These are phyloP conservation scores for Apogon talboti DNA, from an alignment of 2,797 vertebrate species.

Conservation along the genomic window DNA sequence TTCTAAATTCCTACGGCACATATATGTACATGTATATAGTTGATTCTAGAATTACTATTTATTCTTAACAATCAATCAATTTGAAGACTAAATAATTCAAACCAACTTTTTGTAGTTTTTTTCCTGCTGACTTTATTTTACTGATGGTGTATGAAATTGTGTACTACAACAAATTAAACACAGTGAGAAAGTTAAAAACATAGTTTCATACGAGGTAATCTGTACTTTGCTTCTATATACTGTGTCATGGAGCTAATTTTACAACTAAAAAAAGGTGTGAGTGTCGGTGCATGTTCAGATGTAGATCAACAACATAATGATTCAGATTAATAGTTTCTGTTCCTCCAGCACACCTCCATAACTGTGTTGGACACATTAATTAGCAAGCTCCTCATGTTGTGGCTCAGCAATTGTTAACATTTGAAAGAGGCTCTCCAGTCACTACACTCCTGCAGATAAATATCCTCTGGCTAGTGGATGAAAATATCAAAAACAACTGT, in stretches of 20 bases:
- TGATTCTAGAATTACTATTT: too few relatives aligned
- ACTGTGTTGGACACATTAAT: slow-evolving; percentile 74
- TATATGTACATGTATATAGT: too few relatives aligned
- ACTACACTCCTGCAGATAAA: slow-evolving; percentile 76
- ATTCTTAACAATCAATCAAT: too few relatives aligned
- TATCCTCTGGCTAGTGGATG: slow-evolving; percentile 79
- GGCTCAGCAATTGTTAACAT: slow-evolving; percentile 73
- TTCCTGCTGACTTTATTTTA: slow-evolving; percentile 50
- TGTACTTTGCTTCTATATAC: slow-evolving; percentile 62
- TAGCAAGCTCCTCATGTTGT: slow-evolving; percentile 69
- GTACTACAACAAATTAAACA: slow-evolving; percentile 70
- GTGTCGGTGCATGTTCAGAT: slow-evolving; percentile 64
- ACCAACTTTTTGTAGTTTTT: slow-evolving; percentile 25
- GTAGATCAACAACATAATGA: slow-evolving; percentile 80
- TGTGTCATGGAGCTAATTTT: slow-evolving; percentile 63
- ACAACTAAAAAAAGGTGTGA: slow-evolving; percentile 55
- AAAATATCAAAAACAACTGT: slow-evolving; percentile 82
- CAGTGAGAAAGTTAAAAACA: slow-evolving; percentile 55
- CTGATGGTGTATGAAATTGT: slow-evolving; percentile 67
- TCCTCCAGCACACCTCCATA: slow-evolving; percentile 63
- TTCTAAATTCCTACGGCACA: too few relatives aligned
- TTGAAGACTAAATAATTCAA: too few relatives aligned
- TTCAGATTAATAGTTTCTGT: slow-evolving; percentile 77
- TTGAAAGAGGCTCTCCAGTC: slow-evolving; percentile 68
- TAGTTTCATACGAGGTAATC: slow-evolving; percentile 68